A percentile compares a stretch with the other conserved stretches of the same genome.
Conservation (phyloP, 2,888 invertebrate species). For the Lutraria lutraria region DNA sequence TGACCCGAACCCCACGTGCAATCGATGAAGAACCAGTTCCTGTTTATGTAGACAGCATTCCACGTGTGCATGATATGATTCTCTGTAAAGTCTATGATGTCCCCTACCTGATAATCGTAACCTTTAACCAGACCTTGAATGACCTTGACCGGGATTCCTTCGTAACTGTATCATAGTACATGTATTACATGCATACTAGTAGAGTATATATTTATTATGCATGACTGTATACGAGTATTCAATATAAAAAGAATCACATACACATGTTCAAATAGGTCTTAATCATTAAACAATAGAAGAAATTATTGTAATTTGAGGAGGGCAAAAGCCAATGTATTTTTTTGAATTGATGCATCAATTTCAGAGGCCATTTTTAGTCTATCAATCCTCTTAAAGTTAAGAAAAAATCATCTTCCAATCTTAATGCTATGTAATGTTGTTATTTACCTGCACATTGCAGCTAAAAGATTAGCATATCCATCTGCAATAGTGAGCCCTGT, state of each 20-base stretch:
- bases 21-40: constrained; percentile 74
- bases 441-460: constrained; percentile 74
- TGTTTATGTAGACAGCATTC: constrained; percentile 73
- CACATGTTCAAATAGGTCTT: no score
- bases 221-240: no score
- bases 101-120: constrained; percentile 71
- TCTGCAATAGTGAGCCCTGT: constrained; percentile 68
- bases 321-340: no score
- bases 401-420: no score
- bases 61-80: constrained; percentile 69
- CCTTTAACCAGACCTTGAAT: constrained; percentile 72
- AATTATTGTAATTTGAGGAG: no score
- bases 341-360: no score
- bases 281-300: no score
- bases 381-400: no score
- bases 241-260: no score
- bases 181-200: neutral
- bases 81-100: constrained; percentile 64
- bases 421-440: no score
- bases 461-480: constrained; percentile 72
- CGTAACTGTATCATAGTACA: constrained; percentile 54
- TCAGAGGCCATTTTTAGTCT: no score
- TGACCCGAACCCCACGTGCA: constrained; percentile 75
- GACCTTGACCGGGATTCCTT: constrained; percentile 69
- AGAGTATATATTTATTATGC: no score